Conservation (phyloP, 2,113 vertebrate species). For the Erythrocebus patas region DNA sequence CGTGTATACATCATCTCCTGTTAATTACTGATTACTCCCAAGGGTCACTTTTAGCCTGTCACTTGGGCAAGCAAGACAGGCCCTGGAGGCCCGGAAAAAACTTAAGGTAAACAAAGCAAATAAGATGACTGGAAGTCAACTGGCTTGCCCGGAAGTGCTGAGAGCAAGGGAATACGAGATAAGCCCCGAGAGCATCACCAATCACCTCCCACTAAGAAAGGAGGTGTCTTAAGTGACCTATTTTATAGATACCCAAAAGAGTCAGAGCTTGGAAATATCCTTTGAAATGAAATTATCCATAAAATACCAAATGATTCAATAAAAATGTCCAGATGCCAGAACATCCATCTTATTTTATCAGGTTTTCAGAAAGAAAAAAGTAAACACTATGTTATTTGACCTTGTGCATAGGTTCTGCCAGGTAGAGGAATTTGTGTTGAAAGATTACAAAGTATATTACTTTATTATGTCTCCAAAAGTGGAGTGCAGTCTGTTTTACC, state of each 20-base stretch:
- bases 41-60: not conserved
- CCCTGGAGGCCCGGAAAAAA: not conserved
- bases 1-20: not conserved
- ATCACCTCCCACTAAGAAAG: not conserved
- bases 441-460: not conserved
- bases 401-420: not conserved
- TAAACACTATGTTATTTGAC: not conserved
- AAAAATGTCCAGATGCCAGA: not conserved
- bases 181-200: not conserved
- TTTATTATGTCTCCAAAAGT: constrained; percentile 28
- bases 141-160: not conserved
- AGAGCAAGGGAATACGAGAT: not conserved
- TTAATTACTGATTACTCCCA: not conserved
- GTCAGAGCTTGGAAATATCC: not conserved
- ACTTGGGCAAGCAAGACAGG: not conserved
- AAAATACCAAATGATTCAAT: constrained; percentile 35
- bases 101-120: not conserved
- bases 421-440: not conserved
- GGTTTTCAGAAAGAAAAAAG: constrained; percentile 17
- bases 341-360: not conserved
- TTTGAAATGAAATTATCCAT: constrained; percentile 43
- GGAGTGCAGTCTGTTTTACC: not conserved
- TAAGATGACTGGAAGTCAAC: not conserved
- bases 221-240: not conserved
- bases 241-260: not conserved